Percentiles rank a stretch among this genome's conserved stretches.
phyloP scores from a whole-genome alignment of 2,113 vertebrate species.

The Nycticebus coucang region DNA sequence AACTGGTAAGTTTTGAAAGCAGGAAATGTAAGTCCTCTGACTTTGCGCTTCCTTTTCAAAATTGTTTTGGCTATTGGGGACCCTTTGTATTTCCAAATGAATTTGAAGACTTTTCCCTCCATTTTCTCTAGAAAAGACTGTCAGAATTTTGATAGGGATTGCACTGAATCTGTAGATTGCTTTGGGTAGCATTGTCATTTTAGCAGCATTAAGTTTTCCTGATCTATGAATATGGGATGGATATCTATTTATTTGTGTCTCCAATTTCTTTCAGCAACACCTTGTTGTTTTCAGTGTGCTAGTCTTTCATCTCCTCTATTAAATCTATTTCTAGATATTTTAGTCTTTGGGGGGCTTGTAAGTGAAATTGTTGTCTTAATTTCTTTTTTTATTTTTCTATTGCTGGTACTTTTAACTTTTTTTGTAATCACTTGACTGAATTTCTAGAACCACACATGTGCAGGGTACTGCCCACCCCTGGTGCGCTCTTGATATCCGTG shows the following conservation, averaged over 20 bases:
- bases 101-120: neutral
- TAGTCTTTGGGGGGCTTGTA: neutral
- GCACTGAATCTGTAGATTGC: neutral
- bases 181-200: neutral
- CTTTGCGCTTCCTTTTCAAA: neutral
- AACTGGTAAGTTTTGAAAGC: constrained; percentile 42
- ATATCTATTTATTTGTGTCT: neutral
- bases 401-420: neutral
- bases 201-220: neutral
- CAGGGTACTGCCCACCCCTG: neutral
- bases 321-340: neutral
- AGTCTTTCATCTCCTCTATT: neutral
- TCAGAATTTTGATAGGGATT: neutral
- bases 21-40: neutral
- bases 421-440: neutral
- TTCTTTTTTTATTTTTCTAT: constrained; percentile 23
- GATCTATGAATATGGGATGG: neutral
- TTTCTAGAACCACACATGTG: neutral
- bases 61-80: neutral
- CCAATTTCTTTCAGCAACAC: neutral
- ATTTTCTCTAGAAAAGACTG: neutral
- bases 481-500: neutral
- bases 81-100: neutral
- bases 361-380: neutral
- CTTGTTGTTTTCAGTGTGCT: neutral